Base-by-base conservation (phyloP, 2,888 invertebrate species). In the Amaurobius ferox region DNA sequence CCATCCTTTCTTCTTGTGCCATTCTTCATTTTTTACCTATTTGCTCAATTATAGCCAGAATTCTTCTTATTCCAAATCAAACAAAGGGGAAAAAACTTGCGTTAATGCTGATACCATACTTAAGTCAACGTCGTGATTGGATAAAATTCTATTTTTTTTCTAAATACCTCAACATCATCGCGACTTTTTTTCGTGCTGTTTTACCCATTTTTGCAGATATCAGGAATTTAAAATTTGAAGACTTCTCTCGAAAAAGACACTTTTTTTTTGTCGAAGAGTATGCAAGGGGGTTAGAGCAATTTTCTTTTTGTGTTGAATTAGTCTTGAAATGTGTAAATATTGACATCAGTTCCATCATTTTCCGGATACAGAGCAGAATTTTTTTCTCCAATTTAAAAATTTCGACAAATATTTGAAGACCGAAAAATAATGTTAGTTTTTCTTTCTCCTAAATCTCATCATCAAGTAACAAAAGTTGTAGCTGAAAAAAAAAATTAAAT, bases 331-430 rank as follows among this genome's bases (percentile, higher is more conserved):
- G 70, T 68, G 81, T 40, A 81, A 81, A 81, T 81, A 81, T 81
- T 74, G 70, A 64, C 55, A 55, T 23, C 23, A 7, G 55, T 55
- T 55, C 23, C 55, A 55, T 55, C 55, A 55, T 19, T 55, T 55
- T 11, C 55, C 55, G 23, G 55, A 23, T 55, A 55, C 23, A 55
- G 23, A 55, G 23, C 5, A 23, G 5, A 1, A 3, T 3, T 55
- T 55, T 55, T 55, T 55, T 55, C 23, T 55, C 23, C 35, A 35
- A 19, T 67, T 55, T 62, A 44, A 85, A 77, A 72, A 78, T 77
- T 72, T 77, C 48, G 19, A 77, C 83, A 85, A 85, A 85, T 85
- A 85, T 85, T 85, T 85, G 72, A 76, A 66, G 77, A 77, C 62
- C 66, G 71, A 77, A 77, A 85, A 85, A 85, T n/a, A 19, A 35